phyloP scores from a whole-genome alignment of 2,888 invertebrate genomes.

The Callyntrura guangdongensis region DNA sequence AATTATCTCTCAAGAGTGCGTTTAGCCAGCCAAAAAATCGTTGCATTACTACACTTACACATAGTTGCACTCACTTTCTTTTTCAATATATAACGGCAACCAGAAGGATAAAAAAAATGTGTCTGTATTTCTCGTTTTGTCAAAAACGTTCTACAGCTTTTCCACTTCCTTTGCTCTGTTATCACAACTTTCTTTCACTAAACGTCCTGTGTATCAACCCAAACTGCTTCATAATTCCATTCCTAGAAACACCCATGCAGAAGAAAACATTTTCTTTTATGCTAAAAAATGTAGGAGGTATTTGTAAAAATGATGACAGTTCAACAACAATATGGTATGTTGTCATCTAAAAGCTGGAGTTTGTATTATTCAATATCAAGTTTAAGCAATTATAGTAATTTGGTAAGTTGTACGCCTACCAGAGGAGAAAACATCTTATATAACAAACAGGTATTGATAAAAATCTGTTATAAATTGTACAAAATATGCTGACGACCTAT shows the following conservation, averaged over 20 bases:
- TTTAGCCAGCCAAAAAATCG: slow-evolving; percentile 81
- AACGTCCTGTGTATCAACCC: background rate
- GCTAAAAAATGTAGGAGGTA: background rate
- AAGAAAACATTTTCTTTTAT: background rate
- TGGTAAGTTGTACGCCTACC: background rate
- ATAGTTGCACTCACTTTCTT: slow-evolving; percentile 49
- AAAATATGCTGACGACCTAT: slow-evolving; percentile 5
- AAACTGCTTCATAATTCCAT: slow-evolving; percentile 11
- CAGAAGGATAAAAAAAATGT: background rate
- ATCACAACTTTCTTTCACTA: slow-evolving; percentile 40
- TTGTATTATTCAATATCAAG: background rate
- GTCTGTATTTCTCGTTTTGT: background rate
- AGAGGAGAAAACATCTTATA: background rate
- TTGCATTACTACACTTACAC: slow-evolving; percentile 66
- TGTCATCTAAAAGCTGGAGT: background rate
- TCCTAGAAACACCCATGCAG: background rate
- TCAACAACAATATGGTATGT: background rate
- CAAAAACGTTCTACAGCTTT: slow-evolving; percentile 11
- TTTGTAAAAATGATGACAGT: background rate
- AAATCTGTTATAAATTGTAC: background rate
- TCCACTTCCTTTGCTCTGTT: slow-evolving; percentile 28
- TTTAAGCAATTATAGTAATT: background rate
- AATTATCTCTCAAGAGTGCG: slow-evolving; percentile 84
- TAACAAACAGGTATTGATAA: background rate
- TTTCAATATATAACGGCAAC: background rate